Conservation (phyloP, 2,113 vertebrate species). For the Elgaria multicarinata region DNA sequence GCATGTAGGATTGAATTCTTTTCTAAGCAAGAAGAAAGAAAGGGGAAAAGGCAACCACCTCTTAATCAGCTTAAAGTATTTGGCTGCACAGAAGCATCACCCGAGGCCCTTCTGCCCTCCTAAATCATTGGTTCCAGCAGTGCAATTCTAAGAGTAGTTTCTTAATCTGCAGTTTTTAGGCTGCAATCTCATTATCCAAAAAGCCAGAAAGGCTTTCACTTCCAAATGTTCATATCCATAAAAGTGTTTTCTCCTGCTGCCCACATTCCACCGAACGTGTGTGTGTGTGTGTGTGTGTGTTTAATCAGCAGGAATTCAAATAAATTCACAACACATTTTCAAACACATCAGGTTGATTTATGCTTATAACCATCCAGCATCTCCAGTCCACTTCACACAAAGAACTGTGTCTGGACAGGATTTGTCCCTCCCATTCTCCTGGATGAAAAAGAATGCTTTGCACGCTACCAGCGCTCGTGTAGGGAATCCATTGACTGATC, state of each 20-base stretch:
- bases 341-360: not conserved
- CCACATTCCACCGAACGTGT: not conserved
- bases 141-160: not conserved
- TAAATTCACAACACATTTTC: not conserved
- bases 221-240: not conserved
- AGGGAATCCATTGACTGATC: not conserved
- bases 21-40: not conserved
- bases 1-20: conserved; percentile 10
- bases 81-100: not conserved
- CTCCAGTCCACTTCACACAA: not conserved
- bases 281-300: not conserved
- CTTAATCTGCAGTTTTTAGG: not conserved
- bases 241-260: not conserved
- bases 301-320: not conserved
- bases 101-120: not conserved
- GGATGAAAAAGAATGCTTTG: not conserved
- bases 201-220: not conserved
- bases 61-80: conserved; percentile 23
- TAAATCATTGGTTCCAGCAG: conserved; percentile 11
- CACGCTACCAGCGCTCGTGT: not conserved
- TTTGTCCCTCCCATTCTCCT: not conserved
- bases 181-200: conserved; percentile 7
- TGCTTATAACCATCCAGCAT: not conserved
- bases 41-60: not conserved
- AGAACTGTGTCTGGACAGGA: not conserved